phyloP scores from a whole-genome alignment of 2,113 vertebrate species.

The Lophura nycthemera region DNA sequence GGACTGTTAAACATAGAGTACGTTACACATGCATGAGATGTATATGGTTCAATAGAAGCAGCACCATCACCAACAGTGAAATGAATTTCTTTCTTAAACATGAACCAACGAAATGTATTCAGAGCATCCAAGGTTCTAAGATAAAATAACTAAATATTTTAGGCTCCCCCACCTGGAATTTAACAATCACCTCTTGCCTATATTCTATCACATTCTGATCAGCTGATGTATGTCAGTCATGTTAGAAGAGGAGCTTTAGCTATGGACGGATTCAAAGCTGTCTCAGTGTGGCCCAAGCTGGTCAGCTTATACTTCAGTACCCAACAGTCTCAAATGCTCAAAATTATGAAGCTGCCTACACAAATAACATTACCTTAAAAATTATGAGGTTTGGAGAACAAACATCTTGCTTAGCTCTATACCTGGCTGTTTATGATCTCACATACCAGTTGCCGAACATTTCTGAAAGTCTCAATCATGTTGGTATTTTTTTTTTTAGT shows the following conservation, averaged over 20 bases:
- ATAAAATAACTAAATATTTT: neutral
- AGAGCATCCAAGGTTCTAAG: neutral
- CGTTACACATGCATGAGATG: neutral
- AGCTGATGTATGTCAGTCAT: neutral
- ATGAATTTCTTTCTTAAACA: neutral
- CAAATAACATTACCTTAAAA: constrained; percentile 6
- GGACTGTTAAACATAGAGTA: neutral
- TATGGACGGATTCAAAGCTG: neutral
- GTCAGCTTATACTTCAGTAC: neutral
- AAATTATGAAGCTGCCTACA: neutral
- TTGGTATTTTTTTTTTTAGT: neutral
- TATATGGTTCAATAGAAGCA: neutral
- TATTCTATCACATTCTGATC: neutral
- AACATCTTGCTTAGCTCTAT: neutral
- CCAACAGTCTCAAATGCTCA: neutral
- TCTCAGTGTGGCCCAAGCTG: neutral
- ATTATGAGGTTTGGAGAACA: neutral
- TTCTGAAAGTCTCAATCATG: neutral
- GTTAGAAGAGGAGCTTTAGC: neutral
- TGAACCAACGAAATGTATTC: neutral
- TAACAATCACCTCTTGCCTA: neutral
- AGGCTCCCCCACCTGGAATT: neutral
- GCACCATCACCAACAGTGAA: neutral
- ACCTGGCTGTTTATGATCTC: constrained; percentile 7
- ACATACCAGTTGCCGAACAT: neutral